phyloP scores from a whole-genome alignment of 1,140 invertebrate species.

The Danaus plexippus region DNA sequence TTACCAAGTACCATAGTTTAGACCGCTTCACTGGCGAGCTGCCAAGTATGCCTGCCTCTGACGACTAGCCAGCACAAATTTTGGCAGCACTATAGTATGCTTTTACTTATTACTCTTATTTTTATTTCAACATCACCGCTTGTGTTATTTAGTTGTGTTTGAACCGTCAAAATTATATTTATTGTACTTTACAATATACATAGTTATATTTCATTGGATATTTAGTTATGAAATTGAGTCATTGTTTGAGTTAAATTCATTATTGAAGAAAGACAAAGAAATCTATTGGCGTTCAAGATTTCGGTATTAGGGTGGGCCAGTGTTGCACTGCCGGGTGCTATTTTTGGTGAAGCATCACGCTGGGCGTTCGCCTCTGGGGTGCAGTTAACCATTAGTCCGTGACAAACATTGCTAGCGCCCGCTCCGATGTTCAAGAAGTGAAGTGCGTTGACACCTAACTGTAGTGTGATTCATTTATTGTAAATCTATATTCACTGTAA shows the following conservation, averaged over 20 bases:
- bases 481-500: constrained; percentile 38
- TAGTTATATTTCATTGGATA: too few species aligned
- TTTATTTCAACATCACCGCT: constrained; percentile 25
- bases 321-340: constrained; percentile 62
- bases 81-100: constrained; percentile 53
- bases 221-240: too few species aligned
- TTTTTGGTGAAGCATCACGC: constrained; percentile 46
- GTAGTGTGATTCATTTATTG: constrained; percentile 63
- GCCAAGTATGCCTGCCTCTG: constrained; percentile 43
- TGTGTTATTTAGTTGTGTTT: too few species aligned
- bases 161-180: constrained; percentile 6
- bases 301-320: constrained; percentile 52
- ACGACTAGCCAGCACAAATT: constrained; percentile 38
- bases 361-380: constrained; percentile 54
- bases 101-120: constrained; percentile 45
- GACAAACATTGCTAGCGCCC: constrained; percentile 45
- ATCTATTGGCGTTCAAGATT: constrained; percentile 30
- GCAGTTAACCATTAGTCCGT: constrained; percentile 53
- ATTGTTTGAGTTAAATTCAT: too few species aligned
- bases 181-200: constrained; percentile 11
- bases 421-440: constrained; percentile 50
- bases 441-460: constrained; percentile 69
- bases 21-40: constrained; percentile 34
- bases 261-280: constrained; percentile 12
- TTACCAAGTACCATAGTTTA: constrained; percentile 29